Evolutionary conservation across 1,140 invertebrate genomes (phyloP).

Genomic region (Glossosoma conforme): DNA sequence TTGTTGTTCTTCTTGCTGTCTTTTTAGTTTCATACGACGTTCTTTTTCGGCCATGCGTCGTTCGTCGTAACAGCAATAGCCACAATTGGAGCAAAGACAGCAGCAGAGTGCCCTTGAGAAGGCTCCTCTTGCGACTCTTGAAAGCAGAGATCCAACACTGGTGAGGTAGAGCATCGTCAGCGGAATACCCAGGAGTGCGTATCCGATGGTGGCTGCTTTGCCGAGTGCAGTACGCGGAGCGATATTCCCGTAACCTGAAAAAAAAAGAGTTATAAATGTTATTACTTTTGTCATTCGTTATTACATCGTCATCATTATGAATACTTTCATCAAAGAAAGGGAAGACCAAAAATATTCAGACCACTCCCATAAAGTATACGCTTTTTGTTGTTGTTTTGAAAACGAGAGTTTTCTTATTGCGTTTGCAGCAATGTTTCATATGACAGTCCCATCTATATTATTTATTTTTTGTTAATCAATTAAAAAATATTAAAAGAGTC

Average conservation of each 20-base stretch:
- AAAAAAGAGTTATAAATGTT: no score
- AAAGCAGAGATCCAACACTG: slow-evolving; percentile 76
- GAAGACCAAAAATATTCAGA: no score
- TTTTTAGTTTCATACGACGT: slow-evolving; percentile 69
- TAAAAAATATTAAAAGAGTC: no score
- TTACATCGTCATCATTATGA: no score
- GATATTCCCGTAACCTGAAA: slow-evolving; percentile 84
- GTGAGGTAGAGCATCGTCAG: slow-evolving; percentile 85
- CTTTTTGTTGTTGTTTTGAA: no score
- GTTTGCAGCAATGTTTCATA: no score
- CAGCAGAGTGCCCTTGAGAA: slow-evolving; percentile 79
- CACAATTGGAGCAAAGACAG: slow-evolving; percentile 79
- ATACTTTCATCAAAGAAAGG: no score
- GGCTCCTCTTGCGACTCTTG: slow-evolving; percentile 80
- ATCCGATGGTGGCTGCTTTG: slow-evolving; percentile 81
- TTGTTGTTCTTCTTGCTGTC: slow-evolving; percentile 71
- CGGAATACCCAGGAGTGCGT: slow-evolving; percentile 86
- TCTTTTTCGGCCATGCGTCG: slow-evolving; percentile 80
- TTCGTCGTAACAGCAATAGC: slow-evolving; percentile 83
- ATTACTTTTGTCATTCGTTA: no score
- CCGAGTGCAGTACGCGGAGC: slow-evolving; percentile 73
- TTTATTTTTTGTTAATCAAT: no score
- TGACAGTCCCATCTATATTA: no score
- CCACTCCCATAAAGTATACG: no score
- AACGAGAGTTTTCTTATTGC: no score